Base-by-base conservation (phyloP, 2,888 invertebrate genomes). In the Drosophila merina region DNA sequence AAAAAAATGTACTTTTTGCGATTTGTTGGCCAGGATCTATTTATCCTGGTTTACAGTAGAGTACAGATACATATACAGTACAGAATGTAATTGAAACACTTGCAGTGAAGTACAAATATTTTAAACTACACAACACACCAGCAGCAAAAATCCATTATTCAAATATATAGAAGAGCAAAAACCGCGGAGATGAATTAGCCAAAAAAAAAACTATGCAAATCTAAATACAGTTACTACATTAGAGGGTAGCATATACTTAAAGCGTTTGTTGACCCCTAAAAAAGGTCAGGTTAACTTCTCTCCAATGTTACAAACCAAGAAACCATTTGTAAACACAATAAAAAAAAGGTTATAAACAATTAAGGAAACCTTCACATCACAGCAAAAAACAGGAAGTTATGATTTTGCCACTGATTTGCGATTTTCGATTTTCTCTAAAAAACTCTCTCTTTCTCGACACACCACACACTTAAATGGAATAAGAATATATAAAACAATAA, bases 31-130 rank as follows among this genome's bases (percentile, higher is more conserved):
- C 14, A 14, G 14, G 14, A 14, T 14, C 14, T 14, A 14, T 14
- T 14, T 14, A 14, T 14, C 14, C 14, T 14, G 14, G 14, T 14
- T 14, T 14, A 14, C 14, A 14, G 14, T 14, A 14, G 14, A 14
- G 1, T 14, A 14, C 20, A 10, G 31, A 31, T 40, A 10, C 26
- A 31, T 40, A 57, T 10, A 36, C 47, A 57, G 58, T 44, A 59
- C 48, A 72, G 59, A 55, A 70, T 68, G 68, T 68, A 79, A 78
- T 69, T 76, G 66, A 77, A 77, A 89, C 87, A 90, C 88, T 89
- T 89, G 87, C 87, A 88, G 79, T 67, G 77, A 89, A 89, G 91
- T 90, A 90, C 90, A 90, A 90, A 90, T 90, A 80, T 84, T 84
- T 78, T 78, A 82, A 82, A 79, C 49, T 55, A 62, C 31, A 47